These are phyloP conservation scores for Poecilia latipinna DNA, from an alignment of 2,113 vertebrate genomes.

Conservation along the genomic window DNA sequence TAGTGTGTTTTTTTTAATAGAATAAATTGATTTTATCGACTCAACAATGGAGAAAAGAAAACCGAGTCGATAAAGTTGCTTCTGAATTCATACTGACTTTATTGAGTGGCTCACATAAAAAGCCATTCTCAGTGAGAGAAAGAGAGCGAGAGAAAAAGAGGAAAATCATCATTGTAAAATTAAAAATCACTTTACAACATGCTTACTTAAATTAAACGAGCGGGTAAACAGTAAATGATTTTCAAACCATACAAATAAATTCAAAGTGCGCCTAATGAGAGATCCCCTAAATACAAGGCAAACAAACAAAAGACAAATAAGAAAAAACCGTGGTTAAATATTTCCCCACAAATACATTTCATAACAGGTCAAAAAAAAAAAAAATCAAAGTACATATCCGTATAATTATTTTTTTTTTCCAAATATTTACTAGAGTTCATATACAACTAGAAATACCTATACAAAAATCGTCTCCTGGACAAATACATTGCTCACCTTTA, in stretches of 20 bases:
- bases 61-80: constrained; percentile 66
- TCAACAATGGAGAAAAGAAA: constrained; percentile 69
- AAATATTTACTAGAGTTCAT: constrained; percentile 99
- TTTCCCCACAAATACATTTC: constrained; percentile 86
- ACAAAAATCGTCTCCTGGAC: constrained; percentile 96
- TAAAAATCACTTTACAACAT: constrained; percentile 97
- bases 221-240: constrained; percentile 95
- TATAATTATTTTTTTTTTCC: constrained; percentile 88
- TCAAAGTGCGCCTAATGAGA: constrained; percentile 89
- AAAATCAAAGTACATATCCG: constrained; percentile 90
- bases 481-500: constrained; percentile 91
- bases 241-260: constrained; percentile 90
- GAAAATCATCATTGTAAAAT: constrained; percentile 83
- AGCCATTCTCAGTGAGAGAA: constrained; percentile 81
- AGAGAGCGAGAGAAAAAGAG: background rate
- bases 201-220: constrained; percentile 96
- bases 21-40: constrained; percentile 35
- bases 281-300: constrained; percentile 82
- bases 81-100: constrained; percentile 82
- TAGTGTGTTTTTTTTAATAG: background rate
- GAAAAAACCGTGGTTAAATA: constrained; percentile 89
- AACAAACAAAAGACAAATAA: background rate
- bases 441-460: constrained; percentile 99
- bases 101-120: constrained; percentile 82
- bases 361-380: constrained; percentile 87